Evolutionary conservation across 64 coral and sea anemone species (phyloP).

Genomic region (Dendronephthya gigantea): DNA sequence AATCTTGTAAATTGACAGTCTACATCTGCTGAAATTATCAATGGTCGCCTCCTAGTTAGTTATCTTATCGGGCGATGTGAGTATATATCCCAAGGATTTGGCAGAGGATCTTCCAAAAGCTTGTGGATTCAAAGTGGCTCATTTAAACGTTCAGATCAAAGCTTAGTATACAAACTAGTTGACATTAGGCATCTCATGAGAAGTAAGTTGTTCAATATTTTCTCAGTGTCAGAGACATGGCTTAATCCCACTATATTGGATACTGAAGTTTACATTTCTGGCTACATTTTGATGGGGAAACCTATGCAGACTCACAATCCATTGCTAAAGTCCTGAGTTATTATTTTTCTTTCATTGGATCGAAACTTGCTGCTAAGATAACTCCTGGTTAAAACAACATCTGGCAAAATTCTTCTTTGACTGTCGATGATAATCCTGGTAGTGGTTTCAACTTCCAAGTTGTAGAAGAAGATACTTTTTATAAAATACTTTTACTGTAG

Average conservation of each 20-base stretch:
- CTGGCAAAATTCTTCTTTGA: background rate
- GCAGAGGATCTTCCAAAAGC: background rate
- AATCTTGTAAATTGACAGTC: slow-evolving; percentile 33
- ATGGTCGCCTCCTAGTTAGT: slow-evolving; percentile 2
- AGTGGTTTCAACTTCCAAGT: background rate
- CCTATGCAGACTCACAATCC: background rate
- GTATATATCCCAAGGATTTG: background rate
- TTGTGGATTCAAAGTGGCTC: slow-evolving; percentile 28
- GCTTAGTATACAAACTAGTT: background rate
- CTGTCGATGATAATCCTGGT: background rate
- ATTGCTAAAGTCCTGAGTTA: background rate
- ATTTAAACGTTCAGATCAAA: slow-evolving; percentile 18
- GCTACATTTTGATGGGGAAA: background rate
- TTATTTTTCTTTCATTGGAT: background rate
- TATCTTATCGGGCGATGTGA: slow-evolving; percentile 17
- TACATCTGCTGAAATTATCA: slow-evolving; percentile 15
- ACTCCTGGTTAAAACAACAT: background rate
- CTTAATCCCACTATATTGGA: background rate
- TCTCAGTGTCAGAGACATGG: too few species aligned
- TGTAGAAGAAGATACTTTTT: background rate
- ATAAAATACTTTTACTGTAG: too few species aligned
- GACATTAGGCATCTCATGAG: background rate
- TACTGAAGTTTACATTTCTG: background rate
- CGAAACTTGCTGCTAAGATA: background rate
- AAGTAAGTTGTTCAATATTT: too few species aligned